Conservation (phyloP, 1,140 invertebrate species). For the Lepidurus arcticus region DNA sequence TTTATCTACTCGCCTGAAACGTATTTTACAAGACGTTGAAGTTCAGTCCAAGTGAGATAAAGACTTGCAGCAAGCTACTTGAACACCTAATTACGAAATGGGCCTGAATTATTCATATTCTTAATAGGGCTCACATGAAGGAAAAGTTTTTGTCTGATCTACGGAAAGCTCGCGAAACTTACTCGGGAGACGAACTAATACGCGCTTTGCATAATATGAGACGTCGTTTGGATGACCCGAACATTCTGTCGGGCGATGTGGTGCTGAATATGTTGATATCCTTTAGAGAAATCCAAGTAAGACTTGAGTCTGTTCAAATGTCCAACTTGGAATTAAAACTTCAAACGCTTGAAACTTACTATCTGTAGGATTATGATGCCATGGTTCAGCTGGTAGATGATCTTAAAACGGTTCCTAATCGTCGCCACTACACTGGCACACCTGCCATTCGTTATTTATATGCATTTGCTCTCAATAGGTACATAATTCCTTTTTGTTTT, state of each 20-base stretch:
- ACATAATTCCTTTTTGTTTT: constrained; percentile 32
- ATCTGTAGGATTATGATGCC: constrained; percentile 83
- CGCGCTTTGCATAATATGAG: constrained; percentile 83
- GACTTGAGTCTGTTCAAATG: constrained; percentile 19
- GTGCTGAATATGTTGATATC: constrained; percentile 87
- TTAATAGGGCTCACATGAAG: constrained; percentile 84
- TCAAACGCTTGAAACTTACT: background rate
- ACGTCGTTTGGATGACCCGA: constrained; percentile 89
- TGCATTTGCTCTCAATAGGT: constrained; percentile 94
- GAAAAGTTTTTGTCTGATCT: constrained; percentile 96
- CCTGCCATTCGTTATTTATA: constrained; percentile 87
- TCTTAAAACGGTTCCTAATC: constrained; percentile 84
- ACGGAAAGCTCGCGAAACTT: constrained; percentile 82
- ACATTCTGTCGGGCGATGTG: constrained; percentile 89
- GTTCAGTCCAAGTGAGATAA: constrained; percentile 66
- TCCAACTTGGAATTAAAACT: constrained; percentile 31
- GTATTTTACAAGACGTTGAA: constrained; percentile 86
- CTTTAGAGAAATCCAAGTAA: constrained; percentile 79
- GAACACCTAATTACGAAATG: too few relatives aligned
- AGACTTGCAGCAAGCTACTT: background rate
- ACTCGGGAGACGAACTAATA: constrained; percentile 77
- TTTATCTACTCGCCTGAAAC: constrained; percentile 65
- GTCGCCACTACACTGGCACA: constrained; percentile 81
- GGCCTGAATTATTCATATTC: constrained; percentile 31
- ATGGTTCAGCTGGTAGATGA: constrained; percentile 97